These are phyloP conservation scores for Gambelia wislizenii DNA, from an alignment of 2,797 vertebrate genomes.

Conservation along the genomic window DNA sequence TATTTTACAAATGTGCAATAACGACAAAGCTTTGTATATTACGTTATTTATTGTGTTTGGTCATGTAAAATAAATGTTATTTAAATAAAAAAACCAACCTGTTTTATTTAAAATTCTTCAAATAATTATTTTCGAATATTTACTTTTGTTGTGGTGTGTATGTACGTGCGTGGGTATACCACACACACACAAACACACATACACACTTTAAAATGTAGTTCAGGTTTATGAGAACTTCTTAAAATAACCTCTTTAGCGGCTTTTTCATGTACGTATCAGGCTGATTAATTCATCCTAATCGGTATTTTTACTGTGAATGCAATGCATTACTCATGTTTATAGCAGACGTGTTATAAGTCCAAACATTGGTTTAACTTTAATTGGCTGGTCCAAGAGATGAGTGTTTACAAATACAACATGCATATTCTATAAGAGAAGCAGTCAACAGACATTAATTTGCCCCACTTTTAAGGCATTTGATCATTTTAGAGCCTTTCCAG, in stretches of 20 bases:
- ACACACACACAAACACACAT: neutral
- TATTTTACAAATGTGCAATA: slow-evolving; percentile 99
- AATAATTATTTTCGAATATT: slow-evolving; percentile 75
- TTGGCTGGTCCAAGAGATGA: slow-evolving; percentile 82
- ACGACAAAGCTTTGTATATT: slow-evolving; percentile 99
- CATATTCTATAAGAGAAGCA: slow-evolving; percentile 48
- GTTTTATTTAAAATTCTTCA: slow-evolving; percentile 82
- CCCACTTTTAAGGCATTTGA: slow-evolving; percentile 45
- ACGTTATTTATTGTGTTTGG: slow-evolving; percentile 99
- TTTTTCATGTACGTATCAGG: slow-evolving; percentile 82
- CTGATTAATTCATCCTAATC: slow-evolving; percentile 84
- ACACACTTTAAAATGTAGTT: slow-evolving; percentile 75
- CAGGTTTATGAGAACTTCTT: slow-evolving; percentile 81
- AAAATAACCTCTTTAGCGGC: slow-evolving; percentile 81
- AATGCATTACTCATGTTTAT: slow-evolving; percentile 84
- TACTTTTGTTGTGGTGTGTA: slow-evolving; percentile 36
- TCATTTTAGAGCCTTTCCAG: slow-evolving; percentile 25
- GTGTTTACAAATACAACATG: slow-evolving; percentile 73
- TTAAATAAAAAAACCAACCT: slow-evolving; percentile 81
- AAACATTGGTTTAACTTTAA: slow-evolving; percentile 84
- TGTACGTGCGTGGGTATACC: neutral
- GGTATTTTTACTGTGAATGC: slow-evolving; percentile 79
- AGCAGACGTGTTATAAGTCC: slow-evolving; percentile 76
- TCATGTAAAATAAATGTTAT: slow-evolving; percentile 99
- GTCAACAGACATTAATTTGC: slow-evolving; percentile 57